These are phyloP conservation scores for Sebastes schlegelii DNA, from an alignment of 2,113 vertebrate genomes.

Conservation along the genomic window DNA sequence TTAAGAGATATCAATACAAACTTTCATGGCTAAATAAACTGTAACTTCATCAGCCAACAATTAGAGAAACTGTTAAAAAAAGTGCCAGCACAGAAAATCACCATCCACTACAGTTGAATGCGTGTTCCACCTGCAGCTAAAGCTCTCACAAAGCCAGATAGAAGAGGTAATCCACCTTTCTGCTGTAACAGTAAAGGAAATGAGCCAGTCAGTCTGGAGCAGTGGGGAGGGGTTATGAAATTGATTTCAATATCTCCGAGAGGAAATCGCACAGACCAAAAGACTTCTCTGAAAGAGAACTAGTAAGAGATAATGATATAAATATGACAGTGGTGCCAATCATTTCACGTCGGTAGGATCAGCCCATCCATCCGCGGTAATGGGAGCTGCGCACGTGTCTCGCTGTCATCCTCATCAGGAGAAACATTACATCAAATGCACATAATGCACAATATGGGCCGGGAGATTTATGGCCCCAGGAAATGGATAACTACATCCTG, in stretches of 20 bases:
- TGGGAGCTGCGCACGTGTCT: constrained; percentile 26
- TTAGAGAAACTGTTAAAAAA: constrained; percentile 1
- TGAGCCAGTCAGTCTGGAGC: constrained; percentile 58
- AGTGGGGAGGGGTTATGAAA: constrained; percentile 40
- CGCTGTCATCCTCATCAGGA: constrained; percentile 49
- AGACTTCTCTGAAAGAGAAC: constrained; percentile 41
- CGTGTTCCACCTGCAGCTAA: constrained; percentile 45
- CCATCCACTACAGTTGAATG: not conserved
- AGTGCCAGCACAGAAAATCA: constrained; percentile 5
- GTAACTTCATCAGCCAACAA: not conserved
- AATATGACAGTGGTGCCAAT: constrained; percentile 48
- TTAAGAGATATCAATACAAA: not conserved
- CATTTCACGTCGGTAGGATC: constrained; percentile 39
- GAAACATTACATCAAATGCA: constrained; percentile 58
- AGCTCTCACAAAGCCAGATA: constrained; percentile 12
- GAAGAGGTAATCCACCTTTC: constrained; percentile 47
- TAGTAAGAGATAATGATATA: constrained; percentile 41
- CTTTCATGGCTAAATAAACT: not conserved
- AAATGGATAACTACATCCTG: constrained; percentile 68
- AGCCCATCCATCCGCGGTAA: constrained; percentile 47
- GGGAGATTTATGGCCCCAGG: constrained; percentile 52
- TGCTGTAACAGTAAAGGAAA: constrained; percentile 52
- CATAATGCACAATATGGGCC: constrained; percentile 57
- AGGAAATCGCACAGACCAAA: constrained; percentile 60
- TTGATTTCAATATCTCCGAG: constrained; percentile 59